Evolutionary conservation across 1,140 invertebrate genomes (phyloP).

Genomic region (Lineus longissimus): DNA sequence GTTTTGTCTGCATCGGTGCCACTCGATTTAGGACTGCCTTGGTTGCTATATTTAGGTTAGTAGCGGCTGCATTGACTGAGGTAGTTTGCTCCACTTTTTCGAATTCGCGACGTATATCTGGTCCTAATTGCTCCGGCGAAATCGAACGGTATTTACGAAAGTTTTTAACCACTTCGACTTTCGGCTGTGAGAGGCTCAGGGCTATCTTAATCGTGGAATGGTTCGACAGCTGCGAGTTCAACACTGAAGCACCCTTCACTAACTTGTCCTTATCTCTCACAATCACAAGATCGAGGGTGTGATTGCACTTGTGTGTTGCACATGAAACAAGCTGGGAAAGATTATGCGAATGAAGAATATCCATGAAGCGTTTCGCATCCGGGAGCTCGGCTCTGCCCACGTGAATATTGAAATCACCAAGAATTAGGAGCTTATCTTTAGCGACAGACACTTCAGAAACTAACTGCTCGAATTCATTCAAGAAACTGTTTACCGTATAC

Average conservation of each 20-base stretch:
- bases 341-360: neutral
- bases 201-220: neutral
- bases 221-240: neutral
- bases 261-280: too few species aligned
- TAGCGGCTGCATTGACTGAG: too few species aligned
- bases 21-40: too few species aligned
- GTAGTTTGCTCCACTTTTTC: too few species aligned
- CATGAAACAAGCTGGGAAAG: neutral
- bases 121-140: neutral
- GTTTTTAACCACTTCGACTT: neutral
- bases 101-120: too few species aligned
- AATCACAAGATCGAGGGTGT: neutral
- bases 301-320: neutral
- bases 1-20: too few species aligned
- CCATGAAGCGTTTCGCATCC: neutral
- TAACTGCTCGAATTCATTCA: too few species aligned
- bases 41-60: too few species aligned
- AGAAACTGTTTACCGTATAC: too few species aligned
- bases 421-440: neutral
- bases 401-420: neutral
- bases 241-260: neutral
- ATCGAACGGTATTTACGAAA: neutral
- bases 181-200: neutral
- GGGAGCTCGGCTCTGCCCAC: neutral
- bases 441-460: too few species aligned